Base-by-base conservation (phyloP, 1,140 invertebrate species). In the Trichonephila clavipes region DNA sequence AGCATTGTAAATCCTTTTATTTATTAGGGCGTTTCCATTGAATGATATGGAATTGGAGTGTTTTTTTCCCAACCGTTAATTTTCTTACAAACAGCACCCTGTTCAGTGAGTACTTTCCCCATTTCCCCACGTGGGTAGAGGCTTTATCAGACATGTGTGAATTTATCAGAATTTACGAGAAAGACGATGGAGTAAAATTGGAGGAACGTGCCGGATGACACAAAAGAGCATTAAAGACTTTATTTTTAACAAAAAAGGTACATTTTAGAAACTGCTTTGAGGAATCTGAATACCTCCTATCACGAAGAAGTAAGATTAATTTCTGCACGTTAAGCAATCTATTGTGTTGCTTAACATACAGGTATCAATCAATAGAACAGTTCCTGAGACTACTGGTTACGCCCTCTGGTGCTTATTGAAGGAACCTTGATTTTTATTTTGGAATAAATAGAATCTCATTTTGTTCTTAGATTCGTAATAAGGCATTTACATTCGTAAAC, bases 11-110 rank as follows among this genome's bases (percentile, higher is more conserved):
- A 83, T 58, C 82, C 82, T 83, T 83, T 83, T 83, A 83, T 83
- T 83, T 83, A 83, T 83, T 83, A 83, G 82, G 82, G 82, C 82
- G 82, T 83, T 83, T 83, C 82, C 82, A 34, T 77, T 28, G 24
- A 77, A 77, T 77, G 34, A 40, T 77, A 77, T 77, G 28, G 69
- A 77, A 77, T 77, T 28, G 28, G 28, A 77, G 24, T 40, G 69
- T 28, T 77, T 77, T 28, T 72, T 72, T 40, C 16, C 16, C 69
- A 40, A 34, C 69, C 1, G 66, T 69, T 77, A 34, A 77, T 77
- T 40, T 77, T 77, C 69, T 77, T 40, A 34, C 69, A 77, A 28
- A 77, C 69, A 34, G 12, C 18, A 77, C 16, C 10, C 69, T 40
- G 28, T 28, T 16, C 24, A 77, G 16, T 77, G 69, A 77, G 24